Evolutionary conservation across 35 echinoderm and acorn worm genomes (phyloP).

Genomic region (Diadema setosum): DNA sequence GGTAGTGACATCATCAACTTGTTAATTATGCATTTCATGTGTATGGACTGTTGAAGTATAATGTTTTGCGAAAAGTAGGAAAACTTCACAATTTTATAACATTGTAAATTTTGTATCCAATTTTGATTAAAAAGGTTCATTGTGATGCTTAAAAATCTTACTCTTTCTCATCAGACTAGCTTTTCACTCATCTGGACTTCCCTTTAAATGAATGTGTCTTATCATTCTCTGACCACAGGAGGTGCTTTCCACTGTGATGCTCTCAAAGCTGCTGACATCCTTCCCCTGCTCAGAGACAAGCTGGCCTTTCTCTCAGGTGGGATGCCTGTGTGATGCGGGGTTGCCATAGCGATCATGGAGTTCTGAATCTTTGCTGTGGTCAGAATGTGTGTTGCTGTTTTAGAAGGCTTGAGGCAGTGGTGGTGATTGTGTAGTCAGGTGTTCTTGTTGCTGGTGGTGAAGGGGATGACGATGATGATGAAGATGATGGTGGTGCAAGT

Average conservation of each 20-base stretch:
- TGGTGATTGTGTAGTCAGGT: background rate
- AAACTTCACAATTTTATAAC: background rate
- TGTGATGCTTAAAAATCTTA: background rate
- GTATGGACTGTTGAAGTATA: too few relatives aligned
- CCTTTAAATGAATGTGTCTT: background rate
- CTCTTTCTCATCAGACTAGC: background rate
- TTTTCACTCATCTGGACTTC: background rate
- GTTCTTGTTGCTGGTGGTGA: background rate
- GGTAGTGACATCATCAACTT: too few relatives aligned
- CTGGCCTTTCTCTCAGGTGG: constrained; percentile 73
- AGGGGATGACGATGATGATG: background rate
- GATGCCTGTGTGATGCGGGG: background rate
- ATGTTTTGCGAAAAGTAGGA: too few relatives aligned
- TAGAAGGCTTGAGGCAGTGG: background rate
- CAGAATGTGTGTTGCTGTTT: too few relatives aligned
- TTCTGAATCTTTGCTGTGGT: background rate
- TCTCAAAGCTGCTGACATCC: constrained; percentile 69
- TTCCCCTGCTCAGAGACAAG: constrained; percentile 69
- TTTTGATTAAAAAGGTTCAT: background rate
- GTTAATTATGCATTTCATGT: too few relatives aligned
- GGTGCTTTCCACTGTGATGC: constrained; percentile 79
- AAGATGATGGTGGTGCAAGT: background rate
- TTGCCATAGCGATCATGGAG: too few relatives aligned
- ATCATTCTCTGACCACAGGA: background rate
- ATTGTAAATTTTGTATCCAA: background rate